These are phyloP conservation scores for Halyomorpha halys DNA, from an alignment of 1,140 invertebrate genomes.

Conservation along the genomic window DNA sequence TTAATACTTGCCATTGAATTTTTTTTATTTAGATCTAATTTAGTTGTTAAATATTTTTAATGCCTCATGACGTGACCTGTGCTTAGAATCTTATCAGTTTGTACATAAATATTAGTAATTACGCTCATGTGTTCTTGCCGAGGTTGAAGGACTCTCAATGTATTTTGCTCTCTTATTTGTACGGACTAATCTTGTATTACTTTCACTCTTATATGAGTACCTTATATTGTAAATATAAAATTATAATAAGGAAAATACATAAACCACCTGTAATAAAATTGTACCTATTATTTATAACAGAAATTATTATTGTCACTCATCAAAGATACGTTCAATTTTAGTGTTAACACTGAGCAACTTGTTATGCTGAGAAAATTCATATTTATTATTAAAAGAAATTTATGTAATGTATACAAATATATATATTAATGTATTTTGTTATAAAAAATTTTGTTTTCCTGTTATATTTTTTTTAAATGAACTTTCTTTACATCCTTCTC, in stretches of 20 bases:
- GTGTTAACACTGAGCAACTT: too few species aligned
- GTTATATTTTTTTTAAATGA: too few species aligned
- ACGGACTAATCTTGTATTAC: too few species aligned
- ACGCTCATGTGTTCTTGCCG: neutral
- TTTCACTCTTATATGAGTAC: too few species aligned
- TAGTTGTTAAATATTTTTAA: conserved; percentile 2
- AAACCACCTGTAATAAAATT: too few species aligned
- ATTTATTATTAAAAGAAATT: conserved; percentile 16
- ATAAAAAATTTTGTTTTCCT: too few species aligned
- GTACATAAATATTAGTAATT: neutral
- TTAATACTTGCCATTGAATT: neutral
- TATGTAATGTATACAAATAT: neutral
- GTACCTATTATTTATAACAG: too few species aligned
- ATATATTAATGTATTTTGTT: conserved; percentile 2
- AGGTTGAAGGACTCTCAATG: neutral
- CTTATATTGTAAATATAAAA: too few species aligned
- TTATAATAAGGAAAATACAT: too few species aligned
- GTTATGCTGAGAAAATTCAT: neutral
- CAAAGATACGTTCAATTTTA: too few species aligned
- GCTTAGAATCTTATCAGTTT: neutral
- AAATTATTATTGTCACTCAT: too few species aligned
- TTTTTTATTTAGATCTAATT: neutral
- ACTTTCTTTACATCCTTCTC: too few species aligned
- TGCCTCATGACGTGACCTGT: neutral
- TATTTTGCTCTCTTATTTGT: neutral